Percentiles rank a stretch among this genome's conserved stretches.
phyloP scores from a whole-genome alignment of 2,888 invertebrate species.

The Lasioglossum morio region DNA sequence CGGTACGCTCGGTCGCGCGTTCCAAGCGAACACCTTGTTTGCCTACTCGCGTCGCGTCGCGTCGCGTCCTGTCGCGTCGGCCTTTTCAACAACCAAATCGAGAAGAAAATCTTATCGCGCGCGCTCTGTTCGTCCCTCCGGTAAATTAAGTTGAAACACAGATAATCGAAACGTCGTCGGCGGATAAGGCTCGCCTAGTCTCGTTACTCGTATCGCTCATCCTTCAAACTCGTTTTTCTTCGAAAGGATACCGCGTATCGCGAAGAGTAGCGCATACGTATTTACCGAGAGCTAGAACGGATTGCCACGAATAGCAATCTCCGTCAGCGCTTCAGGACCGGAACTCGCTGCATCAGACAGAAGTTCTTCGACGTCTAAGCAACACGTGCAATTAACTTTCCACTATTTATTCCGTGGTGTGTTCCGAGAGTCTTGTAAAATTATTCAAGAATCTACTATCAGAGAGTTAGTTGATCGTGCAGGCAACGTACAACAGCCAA shows the following conservation, averaged over 20 bases:
- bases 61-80: no score
- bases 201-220: not conserved
- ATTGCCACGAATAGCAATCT: not conserved
- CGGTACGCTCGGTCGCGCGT: not conserved
- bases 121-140: not conserved
- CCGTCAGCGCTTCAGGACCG: not conserved
- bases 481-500: no score
- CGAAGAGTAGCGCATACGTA: not conserved
- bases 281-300: not conserved
- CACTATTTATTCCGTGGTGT: not conserved
- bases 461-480: no score
- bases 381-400: not conserved
- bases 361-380: not conserved
- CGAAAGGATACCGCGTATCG: not conserved
- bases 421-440: not conserved
- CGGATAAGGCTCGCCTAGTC: not conserved
- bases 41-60: not conserved
- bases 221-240: not conserved
- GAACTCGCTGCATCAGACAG: not conserved
- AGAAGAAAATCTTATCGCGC: not conserved
- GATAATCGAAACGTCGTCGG: conserved; percentile 7
- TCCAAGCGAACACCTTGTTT: not conserved
- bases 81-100: not conserved
- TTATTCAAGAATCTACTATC: not conserved
- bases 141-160: not conserved